phyloP scores from a whole-genome alignment of 2,797 vertebrate species.

The Siniperca scherzeri region DNA sequence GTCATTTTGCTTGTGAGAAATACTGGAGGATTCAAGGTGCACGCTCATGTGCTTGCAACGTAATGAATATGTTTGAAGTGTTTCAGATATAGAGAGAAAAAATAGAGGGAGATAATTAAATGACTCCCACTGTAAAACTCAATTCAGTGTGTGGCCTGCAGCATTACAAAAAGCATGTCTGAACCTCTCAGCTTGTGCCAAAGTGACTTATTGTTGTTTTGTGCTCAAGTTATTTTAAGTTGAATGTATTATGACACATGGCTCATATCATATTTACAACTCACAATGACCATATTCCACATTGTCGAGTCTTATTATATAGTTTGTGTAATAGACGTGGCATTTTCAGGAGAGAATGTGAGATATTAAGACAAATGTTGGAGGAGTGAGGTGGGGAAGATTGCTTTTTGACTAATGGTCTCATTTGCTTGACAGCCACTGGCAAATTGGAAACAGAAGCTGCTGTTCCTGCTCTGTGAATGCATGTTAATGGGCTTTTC shows the following conservation, averaged over 20 bases:
- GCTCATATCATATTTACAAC: slow-evolving; percentile 26
- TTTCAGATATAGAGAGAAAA: slow-evolving; percentile 22
- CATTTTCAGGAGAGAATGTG: slow-evolving; percentile 5
- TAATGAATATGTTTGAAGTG: slow-evolving; percentile 34
- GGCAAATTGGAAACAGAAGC: slow-evolving; percentile 34
- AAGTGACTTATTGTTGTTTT: slow-evolving; percentile 24
- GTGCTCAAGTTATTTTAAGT: slow-evolving; percentile 9
- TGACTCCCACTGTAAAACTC: slow-evolving; percentile 35
- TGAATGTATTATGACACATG: slow-evolving; percentile 5
- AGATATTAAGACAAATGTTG: slow-evolving; percentile 40
- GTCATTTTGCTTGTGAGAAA: background rate
- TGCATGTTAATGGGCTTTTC: slow-evolving; percentile 19
- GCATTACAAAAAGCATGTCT: background rate
- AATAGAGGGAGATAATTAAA: slow-evolving; percentile 36
- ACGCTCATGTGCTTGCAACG: background rate
- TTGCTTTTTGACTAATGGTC: slow-evolving; percentile 50
- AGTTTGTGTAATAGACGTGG: background rate
- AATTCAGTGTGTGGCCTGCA: slow-evolving; percentile 20
- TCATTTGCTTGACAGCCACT: slow-evolving; percentile 41
- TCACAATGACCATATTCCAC: background rate
- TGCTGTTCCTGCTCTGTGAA: slow-evolving; percentile 25
- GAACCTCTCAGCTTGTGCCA: slow-evolving; percentile 3
- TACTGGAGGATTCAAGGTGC: background rate
- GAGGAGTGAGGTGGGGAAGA: background rate
- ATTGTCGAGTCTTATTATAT: background rate